Percentiles rank a stretch among this genome's conserved stretches.
These are phyloP conservation scores for Acanthopagrus latus DNA, from an alignment of 2,797 vertebrate species.

Conservation along the genomic window DNA sequence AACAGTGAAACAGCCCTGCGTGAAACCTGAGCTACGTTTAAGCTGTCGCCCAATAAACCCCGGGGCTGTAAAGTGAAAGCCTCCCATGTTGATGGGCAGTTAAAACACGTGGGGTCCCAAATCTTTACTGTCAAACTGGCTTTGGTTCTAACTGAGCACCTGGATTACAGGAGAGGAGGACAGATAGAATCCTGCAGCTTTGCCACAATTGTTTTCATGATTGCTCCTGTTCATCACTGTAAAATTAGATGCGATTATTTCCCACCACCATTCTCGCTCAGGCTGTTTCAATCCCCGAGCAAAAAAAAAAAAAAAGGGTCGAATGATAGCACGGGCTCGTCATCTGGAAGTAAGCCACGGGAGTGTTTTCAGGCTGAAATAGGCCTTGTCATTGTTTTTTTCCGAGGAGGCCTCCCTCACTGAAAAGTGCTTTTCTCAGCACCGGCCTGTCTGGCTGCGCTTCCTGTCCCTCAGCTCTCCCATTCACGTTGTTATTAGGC, in stretches of 20 bases:
- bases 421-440: slow-evolving; percentile 90
- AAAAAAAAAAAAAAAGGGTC: slow-evolving; percentile 30
- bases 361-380: slow-evolving; percentile 84
- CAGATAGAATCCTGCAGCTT: slow-evolving; percentile 39
- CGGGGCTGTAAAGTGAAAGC: slow-evolving; percentile 81
- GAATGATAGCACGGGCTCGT: slow-evolving; percentile 55
- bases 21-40: slow-evolving; percentile 85
- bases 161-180: slow-evolving; percentile 41
- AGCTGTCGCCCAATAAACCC: slow-evolving; percentile 82
- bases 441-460: slow-evolving; percentile 90
- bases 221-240: slow-evolving; percentile 33
- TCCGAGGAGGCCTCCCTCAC: slow-evolving; percentile 71
- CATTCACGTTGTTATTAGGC: slow-evolving; percentile 88
- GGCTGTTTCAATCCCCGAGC: slow-evolving; percentile 9
- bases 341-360: slow-evolving; percentile 75
- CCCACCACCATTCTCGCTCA: not conserved
- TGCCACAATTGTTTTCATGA: slow-evolving; percentile 37
- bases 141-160: slow-evolving; percentile 64
- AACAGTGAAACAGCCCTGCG: slow-evolving; percentile 74
- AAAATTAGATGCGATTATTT: slow-evolving; percentile 31
- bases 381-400: slow-evolving; percentile 85
- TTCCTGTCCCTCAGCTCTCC: slow-evolving; percentile 91
- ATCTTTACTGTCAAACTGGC: slow-evolving; percentile 72
- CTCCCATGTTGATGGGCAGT: slow-evolving; percentile 83
- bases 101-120: slow-evolving; percentile 82